A percentile compares a stretch with the other conserved stretches of the same genome.
Evolutionary conservation across 1,140 invertebrate species (phyloP).

Genomic region (Drosophila pallidifrons): DNA sequence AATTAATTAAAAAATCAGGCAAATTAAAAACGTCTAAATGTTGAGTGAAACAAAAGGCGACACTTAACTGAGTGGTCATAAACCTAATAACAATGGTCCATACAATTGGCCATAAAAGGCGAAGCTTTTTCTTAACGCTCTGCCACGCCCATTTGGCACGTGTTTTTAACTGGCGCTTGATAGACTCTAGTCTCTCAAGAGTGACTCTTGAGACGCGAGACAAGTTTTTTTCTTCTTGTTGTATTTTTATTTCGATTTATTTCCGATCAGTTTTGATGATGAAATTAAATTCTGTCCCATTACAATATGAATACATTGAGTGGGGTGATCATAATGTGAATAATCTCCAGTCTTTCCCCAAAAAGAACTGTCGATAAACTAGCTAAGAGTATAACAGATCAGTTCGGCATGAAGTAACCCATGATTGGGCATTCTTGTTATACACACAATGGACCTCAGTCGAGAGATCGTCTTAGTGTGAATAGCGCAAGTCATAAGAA

Average conservation of each 20-base stretch:
- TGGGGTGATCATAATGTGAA: conserved; percentile 29
- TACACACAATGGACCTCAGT: conserved; percentile 28
- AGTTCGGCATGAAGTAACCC: conserved; percentile 4
- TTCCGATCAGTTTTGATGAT: conserved; percentile 34
- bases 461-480: not conserved
- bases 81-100: conserved; percentile 23
- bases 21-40: conserved; percentile 47
- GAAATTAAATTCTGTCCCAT: conserved; percentile 31
- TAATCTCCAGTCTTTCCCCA: conserved; percentile 16
- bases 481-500: conserved; percentile 32
- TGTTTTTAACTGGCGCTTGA: conserved; percentile 36
- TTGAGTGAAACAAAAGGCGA: conserved; percentile 34
- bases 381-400: conserved; percentile 17
- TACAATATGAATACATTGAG: conserved; percentile 33
- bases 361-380: not conserved
- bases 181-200: not conserved
- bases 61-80: conserved; percentile 29
- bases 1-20: conserved; percentile 36
- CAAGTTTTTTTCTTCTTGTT: conserved; percentile 18
- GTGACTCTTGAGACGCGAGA: not conserved
- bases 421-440: conserved; percentile 37
- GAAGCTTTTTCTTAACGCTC: conserved; percentile 11
- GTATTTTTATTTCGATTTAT: conserved; percentile 7
- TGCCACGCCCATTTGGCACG: conserved; percentile 48
- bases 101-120: conserved; percentile 51